Conservation (phyloP, 2,888 invertebrate species). For the Agrotis segetum region DNA sequence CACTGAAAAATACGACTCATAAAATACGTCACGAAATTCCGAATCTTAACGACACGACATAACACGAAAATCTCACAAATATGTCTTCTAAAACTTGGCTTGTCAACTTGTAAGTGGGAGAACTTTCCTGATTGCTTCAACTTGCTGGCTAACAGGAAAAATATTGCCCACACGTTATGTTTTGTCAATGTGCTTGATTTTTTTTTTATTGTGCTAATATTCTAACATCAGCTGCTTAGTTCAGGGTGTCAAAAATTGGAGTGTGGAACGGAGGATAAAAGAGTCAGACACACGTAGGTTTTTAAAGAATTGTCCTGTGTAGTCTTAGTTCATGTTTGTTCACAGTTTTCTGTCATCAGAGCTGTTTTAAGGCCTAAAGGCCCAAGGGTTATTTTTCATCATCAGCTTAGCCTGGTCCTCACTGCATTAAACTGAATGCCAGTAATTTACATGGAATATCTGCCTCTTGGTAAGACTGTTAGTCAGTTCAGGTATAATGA, state of each 20-base stretch:
- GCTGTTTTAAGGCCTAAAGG: no score
- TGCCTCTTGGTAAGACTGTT: no score
- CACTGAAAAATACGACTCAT: constrained; percentile 20
- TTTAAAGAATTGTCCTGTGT: no score
- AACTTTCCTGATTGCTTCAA: constrained; percentile 65
- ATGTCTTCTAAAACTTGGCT: constrained; percentile 56
- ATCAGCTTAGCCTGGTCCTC: no score
- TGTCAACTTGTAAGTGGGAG: constrained; percentile 61
- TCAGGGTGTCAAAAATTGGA: neutral
- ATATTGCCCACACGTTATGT: constrained; percentile 58
- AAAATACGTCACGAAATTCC: constrained; percentile 24
- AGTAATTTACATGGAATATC: no score
- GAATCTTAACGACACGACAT: constrained; percentile 50
- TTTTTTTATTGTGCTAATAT: constrained; percentile 18
- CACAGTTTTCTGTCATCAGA: neutral
- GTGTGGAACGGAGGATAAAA: neutral
- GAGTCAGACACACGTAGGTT: no score
- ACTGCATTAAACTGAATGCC: no score
- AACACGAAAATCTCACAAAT: constrained; percentile 54
- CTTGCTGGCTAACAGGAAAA: constrained; percentile 55
- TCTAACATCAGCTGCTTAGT: constrained; percentile 4
- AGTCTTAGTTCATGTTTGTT: no score
- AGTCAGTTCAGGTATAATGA: no score
- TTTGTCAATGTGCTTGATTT: constrained; percentile 21
- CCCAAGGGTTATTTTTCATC: no score